Evolutionary conservation across 2,888 invertebrate genomes (phyloP).

Genomic region (Phrixothrix hirtus): DNA sequence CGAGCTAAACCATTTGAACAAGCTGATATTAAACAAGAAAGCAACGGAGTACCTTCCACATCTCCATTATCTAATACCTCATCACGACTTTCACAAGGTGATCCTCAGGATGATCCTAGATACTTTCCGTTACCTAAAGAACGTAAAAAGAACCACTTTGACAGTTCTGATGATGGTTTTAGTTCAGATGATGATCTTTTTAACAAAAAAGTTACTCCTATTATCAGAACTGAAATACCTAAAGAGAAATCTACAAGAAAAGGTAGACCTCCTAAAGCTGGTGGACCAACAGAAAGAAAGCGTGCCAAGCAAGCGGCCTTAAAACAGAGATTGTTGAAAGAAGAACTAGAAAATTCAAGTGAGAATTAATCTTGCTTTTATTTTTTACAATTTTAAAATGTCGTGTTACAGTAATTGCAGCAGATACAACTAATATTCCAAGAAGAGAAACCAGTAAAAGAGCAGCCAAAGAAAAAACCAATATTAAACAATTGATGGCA

Average conservation of each 20-base stretch:
- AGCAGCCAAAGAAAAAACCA: conserved; percentile 69
- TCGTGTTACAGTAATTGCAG: neutral
- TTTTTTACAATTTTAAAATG: too few species aligned
- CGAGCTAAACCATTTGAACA: conserved; percentile 51
- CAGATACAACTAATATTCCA: conserved; percentile 53
- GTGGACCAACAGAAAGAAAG: conserved; percentile 52
- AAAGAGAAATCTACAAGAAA: conserved; percentile 45
- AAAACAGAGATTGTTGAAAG: conserved; percentile 34
- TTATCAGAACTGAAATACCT: conserved; percentile 36
- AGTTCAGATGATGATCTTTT: conserved; percentile 63
- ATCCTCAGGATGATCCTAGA: conserved; percentile 70
- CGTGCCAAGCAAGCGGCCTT: conserved; percentile 38
- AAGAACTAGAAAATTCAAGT: conserved; percentile 60
- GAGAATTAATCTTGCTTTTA: too few species aligned
- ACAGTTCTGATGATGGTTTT: conserved; percentile 68
- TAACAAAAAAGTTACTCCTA: conserved; percentile 55
- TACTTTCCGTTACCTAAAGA: conserved; percentile 76
- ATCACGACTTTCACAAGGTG: conserved; percentile 52
- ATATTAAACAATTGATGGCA: conserved; percentile 60
- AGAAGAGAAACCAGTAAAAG: conserved; percentile 66
- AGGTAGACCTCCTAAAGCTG: conserved; percentile 56
- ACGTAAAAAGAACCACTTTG: conserved; percentile 68
- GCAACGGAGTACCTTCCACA: conserved; percentile 37
- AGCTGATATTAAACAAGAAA: conserved; percentile 54
- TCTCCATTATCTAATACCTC: conserved; percentile 35